Evolutionary conservation across 2,888 invertebrate genomes (phyloP), one percentile per base, ranked within the genome.

Genomic region (Torymus texanus): DNA sequence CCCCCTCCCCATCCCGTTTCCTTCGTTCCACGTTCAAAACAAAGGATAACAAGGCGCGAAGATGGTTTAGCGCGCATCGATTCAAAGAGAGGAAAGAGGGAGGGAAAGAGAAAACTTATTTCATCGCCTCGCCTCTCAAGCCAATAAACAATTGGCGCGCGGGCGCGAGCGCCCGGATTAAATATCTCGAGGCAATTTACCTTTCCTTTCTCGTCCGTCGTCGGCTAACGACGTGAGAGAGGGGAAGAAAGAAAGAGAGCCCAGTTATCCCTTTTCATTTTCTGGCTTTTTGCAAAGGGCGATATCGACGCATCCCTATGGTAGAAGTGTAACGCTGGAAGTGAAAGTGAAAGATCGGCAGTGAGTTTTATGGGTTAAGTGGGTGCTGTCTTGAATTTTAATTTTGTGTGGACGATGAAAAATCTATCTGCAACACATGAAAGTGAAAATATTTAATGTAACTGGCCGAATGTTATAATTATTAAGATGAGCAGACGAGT

Each of bases 31-130:
- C 81, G 12, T 80, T 82, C 76, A 80, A 84, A 84, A 86, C 85
- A 83, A 85, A 87, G 87, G 87, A 88, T 88, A 89, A 88, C 88
- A 88, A 89, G 87, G 87, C 86, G 87, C 86, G 87, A 88, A 86
- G 85, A 88, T 86, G 87, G 86, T 87, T 88, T 87, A 88, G 88
- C 87, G 85, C 86, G 87, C 86, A 86, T 88, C 86, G 87, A 88
- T 88, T 85, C 86, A 84, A 66, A 41, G 41, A 41, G 41, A 41
- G 8, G 8, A 8, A 5, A 29, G 29, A 29, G 29, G 3, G 29
- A 29, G 4, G 5, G 29, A 29, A 3, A 41, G 41, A 8, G 29
- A 71, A 78, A 83, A 82, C 81, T 84, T 82, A 82, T 84, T 83
- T 84, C 83, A 63, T 80, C 75, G 50, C 50, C 61, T 29, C 68